Evolutionary conservation across 1,140 invertebrate species (phyloP), one percentile per base, ranked within the genome.

Genomic region (Stegodyphus dumicola): DNA sequence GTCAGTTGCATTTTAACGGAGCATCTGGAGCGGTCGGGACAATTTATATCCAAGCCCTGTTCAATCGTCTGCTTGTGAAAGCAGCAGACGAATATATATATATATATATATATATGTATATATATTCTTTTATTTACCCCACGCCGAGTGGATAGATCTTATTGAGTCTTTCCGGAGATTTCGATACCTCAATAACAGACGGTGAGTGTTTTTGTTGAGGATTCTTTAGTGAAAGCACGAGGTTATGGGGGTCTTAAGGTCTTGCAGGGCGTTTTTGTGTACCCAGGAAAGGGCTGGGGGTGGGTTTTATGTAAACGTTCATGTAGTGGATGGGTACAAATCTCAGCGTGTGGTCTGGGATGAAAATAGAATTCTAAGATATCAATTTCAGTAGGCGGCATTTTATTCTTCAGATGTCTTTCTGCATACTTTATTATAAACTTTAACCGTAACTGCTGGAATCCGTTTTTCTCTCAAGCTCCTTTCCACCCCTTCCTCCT

Each of bases 31-130:
- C 70, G 54, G 80, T 75, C 70, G 80, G 52, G 66, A 66, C 80
- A 83, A 83, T 83, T 83, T 83, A 83, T 83, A 83, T 74, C 64
- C 18, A 60, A 13, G 66, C 71, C 71, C 75, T 83, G 80, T 83
- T 75, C 73, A 53, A 53, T 48, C 60, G 65, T 51, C 65, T 67
- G 56, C 56, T 60, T 60, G 15, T 15, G 56, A 33, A n/a, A 33
- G 33, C 33, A 33, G 33, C 33, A 33, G 33, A 33, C 33, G 33
- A 33, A n/a, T n/a, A n/a, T n/a, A n/a, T n/a, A n/a, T 33, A 3
- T 33, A 33, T 33, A 33, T 33, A 11, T 60, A 60, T 60, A 60
- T 15, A 60, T 11, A 52, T 69, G 5, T 33, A 52, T 69, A 78
- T 78, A 78, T 10, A 78, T 78, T 69, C 54, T 53, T 69, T 75